Percentiles rank a stretch among this genome's conserved stretches.
These are phyloP conservation scores for Lagocephalus sceleratus DNA, from an alignment of 2,797 vertebrate genomes.

Conservation along the genomic window DNA sequence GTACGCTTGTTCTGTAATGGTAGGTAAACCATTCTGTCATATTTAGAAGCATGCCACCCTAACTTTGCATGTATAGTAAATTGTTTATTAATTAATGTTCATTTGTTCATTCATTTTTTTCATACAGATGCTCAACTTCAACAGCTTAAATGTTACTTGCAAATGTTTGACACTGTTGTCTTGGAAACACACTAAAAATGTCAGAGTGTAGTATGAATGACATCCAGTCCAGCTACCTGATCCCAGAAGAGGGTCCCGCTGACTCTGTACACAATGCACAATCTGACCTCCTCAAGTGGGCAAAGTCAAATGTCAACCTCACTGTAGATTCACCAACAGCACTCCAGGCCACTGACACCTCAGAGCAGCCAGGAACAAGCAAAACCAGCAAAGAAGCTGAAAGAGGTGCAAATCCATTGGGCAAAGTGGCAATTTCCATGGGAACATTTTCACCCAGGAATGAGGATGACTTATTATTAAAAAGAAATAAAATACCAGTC, in stretches of 20 bases:
- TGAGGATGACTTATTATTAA: conserved; percentile 1
- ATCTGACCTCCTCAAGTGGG: conserved; percentile 7
- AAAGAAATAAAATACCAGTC: conserved; percentile 36
- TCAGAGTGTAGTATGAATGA: conserved; percentile 4
- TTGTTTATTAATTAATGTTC: neutral
- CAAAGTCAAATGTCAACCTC: conserved; percentile 57
- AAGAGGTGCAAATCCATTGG: conserved; percentile 7
- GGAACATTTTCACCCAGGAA: conserved; percentile 24
- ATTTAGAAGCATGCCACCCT: too few relatives aligned
- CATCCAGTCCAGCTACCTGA: conserved; percentile 1
- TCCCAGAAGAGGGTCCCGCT: conserved; percentile 5
- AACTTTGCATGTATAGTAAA: too few relatives aligned
- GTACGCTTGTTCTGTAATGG: neutral
- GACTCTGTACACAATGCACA: conserved; percentile 4
- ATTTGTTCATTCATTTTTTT: conserved; percentile 8
- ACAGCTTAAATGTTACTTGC: neutral
- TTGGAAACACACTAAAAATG: conserved; percentile 41
- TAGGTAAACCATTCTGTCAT: too few relatives aligned
- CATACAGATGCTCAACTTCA: conserved; percentile 16
- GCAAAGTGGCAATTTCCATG: neutral
- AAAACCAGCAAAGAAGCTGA: conserved; percentile 28
- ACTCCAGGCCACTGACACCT: neutral
- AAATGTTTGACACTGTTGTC: neutral
- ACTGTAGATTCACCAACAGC: conserved; percentile 21
- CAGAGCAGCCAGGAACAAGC: conserved; percentile 11